phyloP scores from a whole-genome alignment of 2,113 vertebrate genomes.

The Pao palembangensis region DNA sequence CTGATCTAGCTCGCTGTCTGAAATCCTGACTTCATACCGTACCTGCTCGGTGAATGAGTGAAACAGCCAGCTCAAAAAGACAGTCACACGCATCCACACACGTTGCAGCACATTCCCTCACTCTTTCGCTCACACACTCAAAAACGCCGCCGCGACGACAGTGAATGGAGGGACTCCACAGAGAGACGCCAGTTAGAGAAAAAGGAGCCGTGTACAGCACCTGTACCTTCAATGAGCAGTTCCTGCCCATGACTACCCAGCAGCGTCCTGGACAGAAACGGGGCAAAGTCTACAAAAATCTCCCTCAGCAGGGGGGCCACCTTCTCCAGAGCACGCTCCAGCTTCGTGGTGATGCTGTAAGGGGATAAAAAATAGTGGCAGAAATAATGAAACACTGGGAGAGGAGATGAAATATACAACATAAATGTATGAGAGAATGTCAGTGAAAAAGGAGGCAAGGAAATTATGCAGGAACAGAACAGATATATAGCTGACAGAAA shows the following conservation, averaged over 20 bases:
- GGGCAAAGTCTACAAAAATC: constrained; percentile 99
- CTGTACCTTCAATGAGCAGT: constrained; percentile 98
- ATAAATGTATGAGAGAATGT: not conserved
- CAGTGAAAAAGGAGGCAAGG: constrained; percentile 11
- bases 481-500: constrained; percentile 9
- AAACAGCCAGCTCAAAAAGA: constrained; percentile 65
- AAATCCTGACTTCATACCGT: constrained; percentile 49
- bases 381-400: constrained; percentile 21
- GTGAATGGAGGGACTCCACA: constrained; percentile 71
- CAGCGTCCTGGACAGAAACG: constrained; percentile 94
- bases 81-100: constrained; percentile 17
- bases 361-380: constrained; percentile 12
- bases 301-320: constrained; percentile 97
- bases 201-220: constrained; percentile 79
- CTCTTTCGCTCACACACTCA: constrained; percentile 21
- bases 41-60: constrained; percentile 66
- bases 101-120: not conserved
- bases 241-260: constrained; percentile 99
- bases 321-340: constrained; percentile 97
- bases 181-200: constrained; percentile 76
- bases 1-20: constrained; percentile 36
- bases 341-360: constrained; percentile 95
- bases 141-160: constrained; percentile 50
- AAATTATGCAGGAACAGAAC: constrained; percentile 13
- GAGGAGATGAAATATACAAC: constrained; percentile 1